These are phyloP conservation scores for Notocelia uddmanniana DNA, from an alignment of 2,888 invertebrate species.

Conservation along the genomic window DNA sequence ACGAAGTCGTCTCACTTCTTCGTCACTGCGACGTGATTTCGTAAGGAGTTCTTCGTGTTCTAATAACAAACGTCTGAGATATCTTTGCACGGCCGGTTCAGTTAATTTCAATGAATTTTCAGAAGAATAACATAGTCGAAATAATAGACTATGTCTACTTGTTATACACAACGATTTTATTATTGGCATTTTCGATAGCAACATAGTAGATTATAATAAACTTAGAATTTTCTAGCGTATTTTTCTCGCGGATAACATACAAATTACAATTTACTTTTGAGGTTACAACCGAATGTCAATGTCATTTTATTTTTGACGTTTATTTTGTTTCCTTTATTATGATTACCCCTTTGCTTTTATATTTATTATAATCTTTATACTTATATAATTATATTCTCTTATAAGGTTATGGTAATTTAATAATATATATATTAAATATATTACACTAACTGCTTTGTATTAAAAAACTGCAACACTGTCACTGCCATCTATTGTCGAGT, in stretches of 20 bases:
- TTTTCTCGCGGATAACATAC: background rate
- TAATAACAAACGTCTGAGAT: slow-evolving; percentile 79
- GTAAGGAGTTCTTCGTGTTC: slow-evolving; percentile 83
- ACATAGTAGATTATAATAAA: slow-evolving; percentile 54
- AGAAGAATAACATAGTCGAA: slow-evolving; percentile 65
- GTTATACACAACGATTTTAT: slow-evolving; percentile 59
- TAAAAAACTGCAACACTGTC: no score
- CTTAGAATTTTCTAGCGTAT: background rate
- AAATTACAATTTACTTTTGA: slow-evolving; percentile 11
- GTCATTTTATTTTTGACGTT: background rate
- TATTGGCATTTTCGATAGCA: slow-evolving; percentile 56
- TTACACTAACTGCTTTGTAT: no score
- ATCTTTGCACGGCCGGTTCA: slow-evolving; percentile 80
- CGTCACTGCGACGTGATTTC: slow-evolving; percentile 60
- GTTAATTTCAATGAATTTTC: slow-evolving; percentile 70
- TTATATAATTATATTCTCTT: no score
- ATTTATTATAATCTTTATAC: no score
- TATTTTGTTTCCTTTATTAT: no score
- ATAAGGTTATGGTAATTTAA: background rate
- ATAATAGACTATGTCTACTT: slow-evolving; percentile 55
- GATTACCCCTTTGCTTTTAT: no score
- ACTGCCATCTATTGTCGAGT: slow-evolving; percentile 52
- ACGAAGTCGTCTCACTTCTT: slow-evolving; percentile 67
- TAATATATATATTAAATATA: no score
- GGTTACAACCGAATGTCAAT: slow-evolving; percentile 5